Evolutionary conservation across 2,888 invertebrate species (phyloP), one percentile per base, ranked within the genome.

Genomic region (Mythimna lalbum): DNA sequence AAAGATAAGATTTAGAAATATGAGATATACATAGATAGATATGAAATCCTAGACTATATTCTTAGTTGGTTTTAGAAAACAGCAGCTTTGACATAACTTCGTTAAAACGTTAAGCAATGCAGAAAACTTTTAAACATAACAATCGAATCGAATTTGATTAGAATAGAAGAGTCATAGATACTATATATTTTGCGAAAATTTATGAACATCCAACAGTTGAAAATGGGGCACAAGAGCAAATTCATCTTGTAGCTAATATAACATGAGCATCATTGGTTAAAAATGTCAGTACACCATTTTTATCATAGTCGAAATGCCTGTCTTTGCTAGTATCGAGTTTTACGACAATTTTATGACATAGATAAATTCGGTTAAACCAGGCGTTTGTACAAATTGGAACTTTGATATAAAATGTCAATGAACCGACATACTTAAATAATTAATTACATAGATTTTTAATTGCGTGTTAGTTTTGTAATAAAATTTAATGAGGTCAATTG

Each of bases 331-430:
- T 89, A 88, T 91, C 90, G 80, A 73, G 81, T 93, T 94, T 94
- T 91, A 94, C 91, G 93, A 91, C 86, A 78, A 76, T 93, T 94
- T 94, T 91, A 94, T 89, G 90, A 88, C 70, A 64, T 59, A 79
- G 91, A 94, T 93, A 93, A 89, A 91, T 87, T 84, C 78, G 27
- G 81, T 72, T 72, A 69, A 76, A 75, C 86, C 86, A 88, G 86
- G 85, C 87, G 86, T 86, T 86, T 78, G 83, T 84, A 92, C 92
- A 90, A 93, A 93, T 92, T 91, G 82, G 83, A 86, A 83, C 86
- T 85, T 78, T 81, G 89, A 91, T 90, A 90, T 83, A 82, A 80
- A 83, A 88, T 87, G 92, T 91, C 92, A 91, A 88, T 86, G 92
- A 91, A 90, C 92, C 78, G 87, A 79, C 83, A 86, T 69, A 84